A percentile compares a stretch with the other conserved stretches of the same genome.
Evolutionary conservation across 2,888 invertebrate genomes (phyloP).

Genomic region (Rotaria socialis): DNA sequence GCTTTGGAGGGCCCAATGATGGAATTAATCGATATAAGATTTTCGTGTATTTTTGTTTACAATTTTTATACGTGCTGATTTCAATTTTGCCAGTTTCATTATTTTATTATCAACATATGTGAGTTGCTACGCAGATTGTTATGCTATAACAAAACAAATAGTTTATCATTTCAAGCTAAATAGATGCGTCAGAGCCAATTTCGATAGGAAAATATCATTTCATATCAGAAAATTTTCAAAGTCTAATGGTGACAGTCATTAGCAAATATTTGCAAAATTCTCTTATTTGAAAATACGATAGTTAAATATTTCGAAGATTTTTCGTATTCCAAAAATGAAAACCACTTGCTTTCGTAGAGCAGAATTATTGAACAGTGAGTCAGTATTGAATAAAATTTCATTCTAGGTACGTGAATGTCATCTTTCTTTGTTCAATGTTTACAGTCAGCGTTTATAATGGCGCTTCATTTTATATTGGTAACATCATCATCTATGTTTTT

Average conservation of each 20-base stretch:
- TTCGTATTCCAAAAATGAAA: too few relatives aligned
- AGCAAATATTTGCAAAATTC: too few relatives aligned
- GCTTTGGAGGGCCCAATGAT: not conserved
- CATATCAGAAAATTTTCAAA: too few relatives aligned
- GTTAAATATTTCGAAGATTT: too few relatives aligned
- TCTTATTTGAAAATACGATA: too few relatives aligned
- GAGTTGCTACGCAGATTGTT: not conserved
- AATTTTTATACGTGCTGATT: not conserved
- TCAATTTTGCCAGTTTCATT: conserved; percentile 4
- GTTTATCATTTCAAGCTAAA: too few relatives aligned
- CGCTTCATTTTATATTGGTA: conserved; percentile 23
- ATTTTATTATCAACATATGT: not conserved
- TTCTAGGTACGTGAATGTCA: not conserved
- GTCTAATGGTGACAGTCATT: too few relatives aligned
- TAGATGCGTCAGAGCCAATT: too few relatives aligned
- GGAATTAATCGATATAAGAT: not conserved
- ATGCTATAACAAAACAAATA: not conserved
- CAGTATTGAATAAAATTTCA: not conserved
- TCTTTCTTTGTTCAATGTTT: not conserved
- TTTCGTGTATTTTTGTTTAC: not conserved
- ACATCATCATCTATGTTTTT: not conserved
- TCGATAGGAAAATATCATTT: too few relatives aligned
- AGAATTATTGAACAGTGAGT: too few relatives aligned
- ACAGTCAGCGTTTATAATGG: conserved; percentile 3
- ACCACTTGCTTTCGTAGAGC: too few relatives aligned